Percentiles rank a stretch among this genome's conserved stretches.
These are phyloP conservation scores for Cryptoblepharus egeriae DNA, from an alignment of 2,797 vertebrate genomes.

Conservation along the genomic window DNA sequence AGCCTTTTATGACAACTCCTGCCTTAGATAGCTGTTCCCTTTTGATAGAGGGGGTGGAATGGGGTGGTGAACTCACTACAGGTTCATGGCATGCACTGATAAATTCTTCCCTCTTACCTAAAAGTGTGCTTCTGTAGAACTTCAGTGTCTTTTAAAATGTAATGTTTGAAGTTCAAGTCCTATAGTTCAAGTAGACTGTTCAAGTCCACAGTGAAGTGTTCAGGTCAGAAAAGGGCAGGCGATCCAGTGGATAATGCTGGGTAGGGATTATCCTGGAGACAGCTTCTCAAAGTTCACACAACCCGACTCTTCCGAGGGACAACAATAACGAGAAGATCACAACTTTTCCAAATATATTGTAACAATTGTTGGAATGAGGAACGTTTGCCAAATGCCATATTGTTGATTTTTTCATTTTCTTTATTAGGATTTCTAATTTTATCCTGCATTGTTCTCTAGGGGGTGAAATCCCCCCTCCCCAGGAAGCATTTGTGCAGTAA, in stretches of 20 bases:
- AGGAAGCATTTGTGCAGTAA: not conserved
- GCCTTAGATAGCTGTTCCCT: constrained; percentile 49
- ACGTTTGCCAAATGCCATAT: not conserved
- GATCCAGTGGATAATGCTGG: constrained; percentile 22
- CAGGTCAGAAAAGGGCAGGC: constrained; percentile 44
- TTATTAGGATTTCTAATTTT: not conserved
- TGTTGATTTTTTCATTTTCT: not conserved
- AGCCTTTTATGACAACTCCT: constrained; percentile 44
- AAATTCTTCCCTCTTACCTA: not conserved
- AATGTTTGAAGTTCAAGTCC: constrained; percentile 47
- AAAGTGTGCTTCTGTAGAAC: constrained; percentile 37
- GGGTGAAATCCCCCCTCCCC: not conserved
- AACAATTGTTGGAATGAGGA: not conserved
- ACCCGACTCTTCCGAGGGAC: not conserved
- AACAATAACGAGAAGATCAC: not conserved
- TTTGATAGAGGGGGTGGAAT: constrained; percentile 66
- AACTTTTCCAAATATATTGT: not conserved
- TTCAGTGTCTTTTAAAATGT: constrained; percentile 46
- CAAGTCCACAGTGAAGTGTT: constrained; percentile 27
- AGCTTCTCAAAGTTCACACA: not conserved
- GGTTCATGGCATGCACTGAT: not conserved
- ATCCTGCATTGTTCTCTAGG: not conserved
- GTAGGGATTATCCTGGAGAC: constrained; percentile 26
- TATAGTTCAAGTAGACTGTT: too few relatives aligned
- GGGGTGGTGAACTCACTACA: constrained; percentile 49